Evolutionary conservation across 2,113 vertebrate genomes (phyloP), one percentile per base, ranked within the genome.

Genomic region (Thamnophis sirtalis): DNA sequence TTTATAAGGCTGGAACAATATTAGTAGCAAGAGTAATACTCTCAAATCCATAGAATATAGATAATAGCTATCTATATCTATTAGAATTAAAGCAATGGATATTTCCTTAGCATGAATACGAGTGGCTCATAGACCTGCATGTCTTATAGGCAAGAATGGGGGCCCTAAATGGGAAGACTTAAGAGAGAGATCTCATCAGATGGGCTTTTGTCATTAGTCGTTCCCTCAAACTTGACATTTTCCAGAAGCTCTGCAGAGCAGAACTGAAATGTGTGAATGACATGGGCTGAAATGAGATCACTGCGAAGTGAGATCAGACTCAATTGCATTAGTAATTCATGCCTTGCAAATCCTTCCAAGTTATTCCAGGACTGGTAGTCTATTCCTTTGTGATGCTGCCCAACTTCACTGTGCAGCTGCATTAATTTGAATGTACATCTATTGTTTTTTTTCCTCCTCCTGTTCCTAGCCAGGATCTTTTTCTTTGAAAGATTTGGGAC

Each of bases 281-380:
- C 87, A 53, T 58, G 7, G 86, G n/a, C 90, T 68, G 93, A 93
- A 89, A 90, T 86, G 92, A 93, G 93, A 89, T 94, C 80, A 0
- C 0, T 89, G 92, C 63, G 33, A 95, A 91, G 90, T 50, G 68
- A 95, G 95, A 94, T 95, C 92, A n/a, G 93, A 91, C 84, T 93
- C 93, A 91, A 56, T 95, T 95, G 89, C 63, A 49, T 96, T 94
- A 95, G 95, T 88, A 94, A 96, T 95, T 95, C 88, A 0, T 86
- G 95, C 93, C 86, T 73, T 93, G 93, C 84, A 87, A 95, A 93
- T 92, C 50, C 3, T 8, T 68, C 4, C 4, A 92, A 92, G 91
- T 80, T 92, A 17, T 89, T 93, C 94, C 93, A 68, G 93, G 89
- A 17, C 38, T 84, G 84, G 68, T 91, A 94, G 63, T 87, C 53